A percentile compares a stretch with the other conserved stretches of the same genome.
These are phyloP conservation scores for Centrocercus urophasianus DNA, from an alignment of 2,113 vertebrate species.

Conservation along the genomic window DNA sequence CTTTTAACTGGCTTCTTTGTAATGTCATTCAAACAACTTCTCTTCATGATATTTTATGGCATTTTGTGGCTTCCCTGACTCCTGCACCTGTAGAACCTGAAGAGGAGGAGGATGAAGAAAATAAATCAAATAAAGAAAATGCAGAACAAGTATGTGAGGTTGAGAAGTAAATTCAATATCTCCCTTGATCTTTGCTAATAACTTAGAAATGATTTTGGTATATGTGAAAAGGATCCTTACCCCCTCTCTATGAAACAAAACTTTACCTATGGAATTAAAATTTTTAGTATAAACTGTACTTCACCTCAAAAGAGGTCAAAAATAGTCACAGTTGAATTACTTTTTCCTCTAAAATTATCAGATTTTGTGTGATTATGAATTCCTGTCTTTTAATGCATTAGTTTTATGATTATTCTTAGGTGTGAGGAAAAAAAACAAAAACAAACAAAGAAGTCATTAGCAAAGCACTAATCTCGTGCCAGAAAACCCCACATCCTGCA, in stretches of 20 bases:
- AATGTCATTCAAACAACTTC: constrained; percentile 98
- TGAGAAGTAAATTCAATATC: neutral
- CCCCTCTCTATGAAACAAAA: neutral
- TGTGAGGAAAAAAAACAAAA: neutral
- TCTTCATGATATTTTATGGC: constrained; percentile 98
- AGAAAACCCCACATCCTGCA: neutral
- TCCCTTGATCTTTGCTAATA: neutral
- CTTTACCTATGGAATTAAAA: neutral
- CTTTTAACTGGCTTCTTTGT: constrained; percentile 99
- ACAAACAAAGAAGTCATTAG: neutral
- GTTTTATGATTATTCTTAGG: neutral
- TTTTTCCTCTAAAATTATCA: neutral
- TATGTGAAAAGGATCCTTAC: neutral
- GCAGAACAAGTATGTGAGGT: constrained; percentile 86
- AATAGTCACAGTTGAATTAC: neutral
- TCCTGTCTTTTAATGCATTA: neutral
- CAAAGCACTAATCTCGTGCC: neutral
- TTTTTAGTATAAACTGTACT: neutral
- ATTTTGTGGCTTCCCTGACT: constrained; percentile 97
- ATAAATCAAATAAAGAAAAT: constrained; percentile 94
- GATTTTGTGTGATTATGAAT: neutral
- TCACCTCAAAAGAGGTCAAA: neutral
- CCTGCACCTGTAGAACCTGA: constrained; percentile 94
- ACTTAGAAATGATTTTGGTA: neutral
- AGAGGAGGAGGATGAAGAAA: constrained; percentile 97